Conservation (phyloP, 64 coral and sea anemone species). For the Montipora foliosa region DNA sequence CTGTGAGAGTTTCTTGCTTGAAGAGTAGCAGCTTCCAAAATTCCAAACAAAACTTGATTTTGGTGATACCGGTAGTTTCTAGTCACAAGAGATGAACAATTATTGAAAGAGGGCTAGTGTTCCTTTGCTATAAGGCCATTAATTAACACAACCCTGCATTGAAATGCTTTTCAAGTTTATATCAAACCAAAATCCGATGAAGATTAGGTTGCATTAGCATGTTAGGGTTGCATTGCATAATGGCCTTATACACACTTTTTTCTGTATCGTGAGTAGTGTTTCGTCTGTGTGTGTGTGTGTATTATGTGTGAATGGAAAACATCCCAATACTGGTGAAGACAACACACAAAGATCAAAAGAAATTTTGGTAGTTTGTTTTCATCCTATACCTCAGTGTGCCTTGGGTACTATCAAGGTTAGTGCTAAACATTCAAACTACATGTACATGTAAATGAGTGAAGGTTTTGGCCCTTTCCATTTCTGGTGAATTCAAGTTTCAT, state of each 20-base stretch:
- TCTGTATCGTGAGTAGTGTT: background rate
- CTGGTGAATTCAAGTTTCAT: background rate
- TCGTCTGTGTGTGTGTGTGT: background rate
- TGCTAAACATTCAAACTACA: background rate
- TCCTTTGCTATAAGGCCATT: constrained; percentile 15
- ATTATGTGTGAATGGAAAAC: background rate
- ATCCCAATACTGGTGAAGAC: background rate
- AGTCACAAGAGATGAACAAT: background rate
- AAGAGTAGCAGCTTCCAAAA: background rate
- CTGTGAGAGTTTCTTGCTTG: too few relatives aligned
- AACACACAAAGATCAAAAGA: background rate
- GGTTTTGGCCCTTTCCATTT: background rate
- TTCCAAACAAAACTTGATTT: background rate
- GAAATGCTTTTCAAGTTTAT: too few relatives aligned
- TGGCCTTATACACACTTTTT: background rate
- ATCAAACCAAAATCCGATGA: background rate
- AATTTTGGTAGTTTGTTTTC: too few relatives aligned
- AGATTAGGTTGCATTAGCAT: background rate
- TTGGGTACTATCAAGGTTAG: background rate
- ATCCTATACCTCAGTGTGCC: background rate
- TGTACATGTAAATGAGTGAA: background rate
- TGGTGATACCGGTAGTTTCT: background rate
- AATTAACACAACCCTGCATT: background rate
- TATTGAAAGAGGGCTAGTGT: background rate
- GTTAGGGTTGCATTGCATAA: background rate